A percentile compares a stretch with the other conserved stretches of the same genome.
These are phyloP conservation scores for Neuroterus valhalla DNA, from an alignment of 1,140 invertebrate species.

Conservation along the genomic window DNA sequence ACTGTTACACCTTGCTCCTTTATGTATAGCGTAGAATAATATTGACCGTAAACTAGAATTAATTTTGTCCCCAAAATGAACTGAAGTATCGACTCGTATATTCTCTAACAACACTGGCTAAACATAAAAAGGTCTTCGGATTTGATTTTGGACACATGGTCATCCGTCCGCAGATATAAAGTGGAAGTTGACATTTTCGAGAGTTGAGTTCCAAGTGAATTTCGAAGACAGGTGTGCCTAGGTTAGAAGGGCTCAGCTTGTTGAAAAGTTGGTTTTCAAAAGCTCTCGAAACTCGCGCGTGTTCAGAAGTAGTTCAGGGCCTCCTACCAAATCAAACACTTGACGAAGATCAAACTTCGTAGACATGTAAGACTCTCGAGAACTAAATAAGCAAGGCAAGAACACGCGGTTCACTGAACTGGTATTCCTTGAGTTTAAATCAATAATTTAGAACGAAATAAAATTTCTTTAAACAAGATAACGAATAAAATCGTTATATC, in stretches of 20 bases:
- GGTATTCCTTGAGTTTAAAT: neutral
- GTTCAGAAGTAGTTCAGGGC: conserved; percentile 48
- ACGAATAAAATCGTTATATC: too few species aligned
- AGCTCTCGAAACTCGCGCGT: conserved; percentile 50
- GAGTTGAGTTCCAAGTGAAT: neutral
- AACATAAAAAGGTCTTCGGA: neutral
- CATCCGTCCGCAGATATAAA: neutral
- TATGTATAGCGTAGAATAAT: neutral
- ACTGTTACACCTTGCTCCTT: too few species aligned
- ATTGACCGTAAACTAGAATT: neutral
- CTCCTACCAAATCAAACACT: conserved; percentile 59
- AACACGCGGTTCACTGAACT: conserved; percentile 39
- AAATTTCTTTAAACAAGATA: too few species aligned
- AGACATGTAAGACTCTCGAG: conserved; percentile 31
- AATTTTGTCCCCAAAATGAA: neutral
- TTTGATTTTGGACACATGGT: neutral
- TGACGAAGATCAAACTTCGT: conserved; percentile 50
- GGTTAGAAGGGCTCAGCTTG: neutral
- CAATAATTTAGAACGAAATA: neutral
- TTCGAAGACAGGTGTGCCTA: neutral
- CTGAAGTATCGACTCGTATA: neutral
- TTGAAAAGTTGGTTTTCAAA: conserved; percentile 29
- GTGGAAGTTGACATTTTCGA: conserved; percentile 4
- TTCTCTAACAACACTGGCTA: neutral
- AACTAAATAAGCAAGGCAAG: conserved; percentile 42